Base-by-base conservation (phyloP, 2,113 vertebrate species). In the human (Homo sapiens) region DNA sequence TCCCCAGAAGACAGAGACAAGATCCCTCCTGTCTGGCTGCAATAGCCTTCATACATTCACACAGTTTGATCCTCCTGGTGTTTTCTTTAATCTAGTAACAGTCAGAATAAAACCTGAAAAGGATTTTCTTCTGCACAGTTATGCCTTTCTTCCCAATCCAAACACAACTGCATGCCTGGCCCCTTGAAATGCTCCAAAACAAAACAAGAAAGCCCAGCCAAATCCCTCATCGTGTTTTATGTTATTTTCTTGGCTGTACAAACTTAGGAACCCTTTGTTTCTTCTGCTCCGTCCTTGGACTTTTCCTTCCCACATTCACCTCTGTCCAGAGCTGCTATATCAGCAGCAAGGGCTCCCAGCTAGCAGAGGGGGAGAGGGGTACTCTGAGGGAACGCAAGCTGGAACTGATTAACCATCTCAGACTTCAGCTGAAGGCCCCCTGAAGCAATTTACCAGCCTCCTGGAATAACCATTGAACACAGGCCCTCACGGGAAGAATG, bases 121-220 rank as follows among this genome's bases (percentile, higher is more conserved):
- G 73, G 89, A 93, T 96, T 97, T 95, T 96, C 95, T 94, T 81
- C 61, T 83, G 40, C 35, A 35, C 81, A 96, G 90, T 93, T 95
- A 87, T 96, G 84, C 85, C 72, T 97, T 96, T 97, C 82, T 97
- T 96, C 94, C 92, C 59, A 45, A 30, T 86, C 96, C 93, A 97
- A 97, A 93, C 78, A 96, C 52, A 80, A 94, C 79, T 96, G 76
- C 14, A 14, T 48, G 84, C 48, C 86, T 83, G 32, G 78, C 64
- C 84, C 59, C 93, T 88, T 93, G 82, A 94, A 96, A 95, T 73
- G 52, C 61, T 96, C 78, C 82, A 89, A 95, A 97, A 95, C 93
- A 96, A 97, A 97, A 94, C 95, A 96, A 70, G 27, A 64, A 87
- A 76, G 35, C 79, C 87, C 79, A 59, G 82, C 68, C 14, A 48